A percentile compares a stretch with the other conserved stretches of the same genome.
These are phyloP conservation scores for Macrocentrus cingulum DNA, from an alignment of 1,140 invertebrate species.

Conservation along the genomic window DNA sequence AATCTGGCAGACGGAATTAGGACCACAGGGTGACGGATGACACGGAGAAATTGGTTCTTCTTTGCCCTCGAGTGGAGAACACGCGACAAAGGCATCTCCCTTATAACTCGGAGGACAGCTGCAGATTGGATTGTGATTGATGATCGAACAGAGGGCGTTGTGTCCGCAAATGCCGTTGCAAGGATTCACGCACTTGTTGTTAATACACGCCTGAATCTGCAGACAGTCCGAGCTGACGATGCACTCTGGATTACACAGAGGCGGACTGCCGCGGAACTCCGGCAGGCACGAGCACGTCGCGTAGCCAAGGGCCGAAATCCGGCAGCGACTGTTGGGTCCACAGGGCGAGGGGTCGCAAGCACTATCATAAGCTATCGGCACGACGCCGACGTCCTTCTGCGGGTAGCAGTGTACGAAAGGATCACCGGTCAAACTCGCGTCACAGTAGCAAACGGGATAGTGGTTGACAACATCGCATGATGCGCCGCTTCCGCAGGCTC, in stretches of 20 bases:
- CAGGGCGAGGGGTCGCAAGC: slow-evolving; percentile 71
- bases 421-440: slow-evolving; percentile 72
- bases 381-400: slow-evolving; percentile 40
- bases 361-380: slow-evolving; percentile 33
- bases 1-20: slow-evolving; percentile 82
- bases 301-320: slow-evolving; percentile 69
- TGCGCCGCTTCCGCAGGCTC: slow-evolving; percentile 76
- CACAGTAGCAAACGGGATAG: slow-evolving; percentile 76
- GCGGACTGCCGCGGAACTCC: slow-evolving; percentile 75
- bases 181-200: slow-evolving; percentile 76
- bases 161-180: slow-evolving; percentile 77
- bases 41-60: slow-evolving; percentile 64
- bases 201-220: slow-evolving; percentile 75
- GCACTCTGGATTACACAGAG: slow-evolving; percentile 78
- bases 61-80: slow-evolving; percentile 57
- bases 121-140: slow-evolving; percentile 83
- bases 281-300: slow-evolving; percentile 80
- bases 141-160: slow-evolving; percentile 71
- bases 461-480: slow-evolving; percentile 77
- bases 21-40: slow-evolving; percentile 78
- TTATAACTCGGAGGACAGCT: slow-evolving; percentile 71
- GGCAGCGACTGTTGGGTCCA: slow-evolving; percentile 76
- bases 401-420: slow-evolving; percentile 74
- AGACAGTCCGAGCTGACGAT: slow-evolving; percentile 78
- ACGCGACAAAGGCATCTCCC: slow-evolving; percentile 80